phyloP scores from a whole-genome alignment of 2,888 invertebrate genomes.

The Pristionchus maxplancki region DNA sequence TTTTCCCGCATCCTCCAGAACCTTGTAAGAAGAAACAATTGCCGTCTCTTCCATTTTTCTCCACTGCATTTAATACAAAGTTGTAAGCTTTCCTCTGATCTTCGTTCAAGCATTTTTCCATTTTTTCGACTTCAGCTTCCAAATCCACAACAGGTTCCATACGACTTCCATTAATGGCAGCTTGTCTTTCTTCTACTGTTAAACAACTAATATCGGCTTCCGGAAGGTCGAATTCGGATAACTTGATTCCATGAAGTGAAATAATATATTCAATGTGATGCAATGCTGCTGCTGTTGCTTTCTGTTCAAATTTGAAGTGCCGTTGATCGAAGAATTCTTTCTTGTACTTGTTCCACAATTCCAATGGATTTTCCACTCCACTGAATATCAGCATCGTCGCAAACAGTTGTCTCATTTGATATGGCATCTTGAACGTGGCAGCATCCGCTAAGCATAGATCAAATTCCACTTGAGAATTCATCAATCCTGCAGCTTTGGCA shows the following conservation, averaged over 20 bases:
- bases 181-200: not conserved
- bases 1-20: not conserved
- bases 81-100: not conserved
- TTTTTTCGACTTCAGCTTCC: not conserved
- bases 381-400: not conserved
- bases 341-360: not conserved
- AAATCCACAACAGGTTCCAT: not conserved
- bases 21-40: conserved; percentile 1
- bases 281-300: not conserved
- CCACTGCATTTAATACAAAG: not conserved
- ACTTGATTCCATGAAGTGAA: not conserved
- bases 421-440: not conserved
- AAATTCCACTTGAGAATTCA: not conserved
- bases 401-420: not conserved
- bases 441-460: not conserved
- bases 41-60: not conserved
- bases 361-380: not conserved
- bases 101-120: not conserved
- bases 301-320: not conserved
- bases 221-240: not conserved
- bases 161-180: not conserved
- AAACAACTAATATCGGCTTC: not conserved
- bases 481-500: not conserved
- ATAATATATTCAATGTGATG: not conserved
- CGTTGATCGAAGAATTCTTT: not conserved